Percentiles rank a stretch among this genome's conserved stretches.
phyloP scores from a whole-genome alignment of 2,113 vertebrate genomes.

The Melanerpes formicivorus region DNA sequence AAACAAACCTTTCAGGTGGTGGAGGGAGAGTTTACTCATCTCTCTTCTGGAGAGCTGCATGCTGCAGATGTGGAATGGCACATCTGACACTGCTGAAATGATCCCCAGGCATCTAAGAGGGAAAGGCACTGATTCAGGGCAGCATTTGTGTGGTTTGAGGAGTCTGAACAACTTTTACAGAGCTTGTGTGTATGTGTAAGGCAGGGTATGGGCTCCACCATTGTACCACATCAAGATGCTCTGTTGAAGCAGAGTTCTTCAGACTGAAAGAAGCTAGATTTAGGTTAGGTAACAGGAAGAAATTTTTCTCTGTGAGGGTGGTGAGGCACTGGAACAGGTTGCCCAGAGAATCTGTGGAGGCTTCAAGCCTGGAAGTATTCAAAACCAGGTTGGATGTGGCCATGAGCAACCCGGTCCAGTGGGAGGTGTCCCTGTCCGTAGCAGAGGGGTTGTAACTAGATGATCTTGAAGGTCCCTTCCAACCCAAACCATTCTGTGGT shows the following conservation, averaged over 20 bases:
- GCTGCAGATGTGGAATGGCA: background rate
- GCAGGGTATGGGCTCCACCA: background rate
- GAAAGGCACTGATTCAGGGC: background rate
- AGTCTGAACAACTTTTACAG: background rate
- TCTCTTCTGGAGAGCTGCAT: background rate
- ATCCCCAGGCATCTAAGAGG: background rate
- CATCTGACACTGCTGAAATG: background rate
- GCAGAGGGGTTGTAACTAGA: too few relatives aligned
- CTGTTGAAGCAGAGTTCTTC: background rate
- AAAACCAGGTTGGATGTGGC: too few relatives aligned
- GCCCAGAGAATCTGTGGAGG: too few relatives aligned
- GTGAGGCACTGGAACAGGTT: too few relatives aligned
- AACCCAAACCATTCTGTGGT: too few relatives aligned
- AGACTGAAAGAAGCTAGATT: too few relatives aligned
- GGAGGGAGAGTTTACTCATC: background rate
- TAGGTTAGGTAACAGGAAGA: too few relatives aligned
- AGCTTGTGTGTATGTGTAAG: background rate
- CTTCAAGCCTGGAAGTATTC: too few relatives aligned
- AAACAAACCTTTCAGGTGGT: constrained; percentile 12
- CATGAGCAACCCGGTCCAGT: too few relatives aligned
- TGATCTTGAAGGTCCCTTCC: too few relatives aligned
- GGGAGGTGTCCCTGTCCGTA: too few relatives aligned
- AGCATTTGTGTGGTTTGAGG: background rate
- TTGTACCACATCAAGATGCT: background rate
- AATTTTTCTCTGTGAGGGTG: too few relatives aligned